Base-by-base conservation (phyloP, 2,888 invertebrate genomes). In the Campoletis raptor region DNA sequence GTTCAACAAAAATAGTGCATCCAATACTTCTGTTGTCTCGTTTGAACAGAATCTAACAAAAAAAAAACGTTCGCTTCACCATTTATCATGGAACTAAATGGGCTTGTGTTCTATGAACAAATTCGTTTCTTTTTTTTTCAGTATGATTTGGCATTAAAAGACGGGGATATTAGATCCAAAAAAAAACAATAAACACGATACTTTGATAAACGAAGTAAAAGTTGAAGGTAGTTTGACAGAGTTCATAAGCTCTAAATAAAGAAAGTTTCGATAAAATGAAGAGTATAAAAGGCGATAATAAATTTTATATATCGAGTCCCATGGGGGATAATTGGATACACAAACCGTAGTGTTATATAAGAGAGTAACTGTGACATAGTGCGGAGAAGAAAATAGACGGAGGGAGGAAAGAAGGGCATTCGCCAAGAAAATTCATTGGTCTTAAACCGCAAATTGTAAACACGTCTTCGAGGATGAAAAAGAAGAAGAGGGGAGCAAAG, bases 391-490 rank as follows among this genome's bases (percentile, higher is more conserved):
- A 61, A 48, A 36, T 77, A 52, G 40, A 77, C 45, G 24, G 21
- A 40, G n/a, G 30, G 30, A 30, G 30, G n/a, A 21, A 40, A 57
- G 66, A 30, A 37, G 37, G 72, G 57, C 70, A 76, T 57, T 66
- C 45, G 81, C 85, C 83, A 83, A 76, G 83, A 88, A 85, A 88
- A 88, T 88, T 88, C 87, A 88, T 88, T 76, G 86, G 79, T 42
- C 79, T 85, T 83, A 81, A 88, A 83, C 85, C 83, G 74, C 83
- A 85, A 88, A 88, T 87, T 86, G 88, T 88, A 88, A 88, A 88
- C 88, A 88, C 86, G 85, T 88, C 81, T 67, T 85, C 85, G 61
- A 85, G 69, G 72, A 88, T 88, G 85, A 86, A 86, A 83, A 86
- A 72, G 64, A 54, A 70, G 36, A 74, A 30, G 30, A 30, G 30